Base-by-base conservation (phyloP, 2,888 invertebrate species). In the Drosophila nr. perissopoda region DNA sequence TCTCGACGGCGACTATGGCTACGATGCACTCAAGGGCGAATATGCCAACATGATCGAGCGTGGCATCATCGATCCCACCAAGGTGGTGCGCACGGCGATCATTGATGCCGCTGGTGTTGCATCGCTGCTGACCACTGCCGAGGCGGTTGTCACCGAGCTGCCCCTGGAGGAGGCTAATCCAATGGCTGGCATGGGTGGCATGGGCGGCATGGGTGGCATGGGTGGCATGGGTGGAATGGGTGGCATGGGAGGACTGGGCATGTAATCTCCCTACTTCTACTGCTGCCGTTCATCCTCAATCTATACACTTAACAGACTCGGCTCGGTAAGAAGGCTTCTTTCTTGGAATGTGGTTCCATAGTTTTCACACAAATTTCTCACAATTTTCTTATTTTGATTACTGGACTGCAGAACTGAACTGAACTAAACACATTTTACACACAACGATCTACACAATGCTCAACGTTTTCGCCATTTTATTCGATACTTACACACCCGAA, bases 61-160 rank as follows among this genome's bases (percentile, higher is more conserved):
- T 88, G 99, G 99, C 77, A 99, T 99, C 90, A 98, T 99, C 92
- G 99, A 99, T 93, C 99, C 99, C 42, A 98, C 99, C 18, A 99
- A 99, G 94, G 91, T 91, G 82, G 98, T 99, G 18, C 95, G 98
- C 88, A 98, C 98, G 2, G 98, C 99, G 0, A 94, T 99, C 49
- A 96, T 97, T 11, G 98, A 99, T 93, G 99, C 99, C n/a, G 96
- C 98, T 61, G 98, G 99, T 51, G 99, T 99, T 10, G 98, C 99
- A 0, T 99, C 99, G 0, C 94, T 99, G 4, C 94, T 99, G 36
- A 97, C 98, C 33, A 99, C 99, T 4, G 99, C 98, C 0, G 99
- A 99, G 94, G 97, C 97, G 21, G 99, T 99, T 7, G 97, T 99
- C 73, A 97, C 97, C 34, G 99, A 99, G 90, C 94, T 98, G 65